phyloP scores from a whole-genome alignment of 2,888 invertebrate species.

The Hypomecis punctinalis region DNA sequence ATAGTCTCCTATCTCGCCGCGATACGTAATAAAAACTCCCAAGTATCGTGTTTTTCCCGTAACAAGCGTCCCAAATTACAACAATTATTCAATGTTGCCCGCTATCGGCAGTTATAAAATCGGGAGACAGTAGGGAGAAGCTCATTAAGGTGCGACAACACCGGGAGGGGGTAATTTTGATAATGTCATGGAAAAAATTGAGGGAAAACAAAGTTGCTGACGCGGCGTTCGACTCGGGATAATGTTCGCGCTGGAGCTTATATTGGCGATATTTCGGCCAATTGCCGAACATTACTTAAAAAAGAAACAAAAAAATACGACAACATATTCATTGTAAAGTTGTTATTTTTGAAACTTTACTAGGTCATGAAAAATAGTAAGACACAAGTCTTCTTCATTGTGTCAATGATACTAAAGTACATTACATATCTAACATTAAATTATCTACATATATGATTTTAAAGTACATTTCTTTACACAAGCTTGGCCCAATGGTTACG shows the following conservation, averaged over 20 bases:
- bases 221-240: constrained; percentile 50
- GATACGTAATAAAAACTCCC: constrained; percentile 69
- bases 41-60: constrained; percentile 74
- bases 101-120: constrained; percentile 82
- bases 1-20: constrained; percentile 65
- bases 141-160: constrained; percentile 70
- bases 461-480: no score
- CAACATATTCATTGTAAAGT: no score
- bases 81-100: constrained; percentile 82
- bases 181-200: constrained; percentile 42
- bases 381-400: no score
- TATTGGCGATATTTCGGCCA: no score
- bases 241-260: constrained; percentile 34
- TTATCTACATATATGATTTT: no score
- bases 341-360: no score
- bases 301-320: no score
- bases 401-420: no score
- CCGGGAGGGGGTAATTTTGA: constrained; percentile 42
- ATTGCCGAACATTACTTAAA: no score
- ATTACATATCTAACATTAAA: no score
- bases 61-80: constrained; percentile 80
- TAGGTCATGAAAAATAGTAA: no score
- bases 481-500: no score
- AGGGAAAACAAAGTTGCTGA: constrained; percentile 33
- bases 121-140: constrained; percentile 61